Conservation (phyloP, 2,797 vertebrate genomes). For the Eurystomus glaucurus region DNA sequence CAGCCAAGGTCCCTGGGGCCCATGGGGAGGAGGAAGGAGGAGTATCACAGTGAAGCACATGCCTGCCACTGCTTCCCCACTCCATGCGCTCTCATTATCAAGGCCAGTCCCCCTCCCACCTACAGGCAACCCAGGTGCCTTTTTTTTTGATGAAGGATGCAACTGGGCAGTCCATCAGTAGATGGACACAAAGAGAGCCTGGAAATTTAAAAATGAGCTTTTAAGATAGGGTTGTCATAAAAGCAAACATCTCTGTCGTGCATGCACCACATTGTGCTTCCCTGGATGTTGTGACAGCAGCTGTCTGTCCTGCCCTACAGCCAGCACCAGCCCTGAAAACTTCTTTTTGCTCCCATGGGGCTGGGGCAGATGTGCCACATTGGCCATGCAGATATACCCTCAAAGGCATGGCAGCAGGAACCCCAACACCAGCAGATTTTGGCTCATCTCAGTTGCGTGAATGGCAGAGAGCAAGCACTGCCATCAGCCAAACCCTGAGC, state of each 20-base stretch:
- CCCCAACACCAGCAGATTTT: rapidly evolving
- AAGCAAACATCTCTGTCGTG: background rate
- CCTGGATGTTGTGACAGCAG: background rate
- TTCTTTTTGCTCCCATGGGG: background rate
- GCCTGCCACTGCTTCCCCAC: background rate
- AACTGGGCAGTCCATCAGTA: background rate
- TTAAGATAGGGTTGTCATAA: background rate
- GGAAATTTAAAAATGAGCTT: background rate
- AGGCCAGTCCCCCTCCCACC: background rate
- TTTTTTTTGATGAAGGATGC: background rate
- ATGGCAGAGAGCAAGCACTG: background rate
- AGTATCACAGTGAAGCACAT: rapidly evolving
- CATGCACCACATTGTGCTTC: rapidly evolving
- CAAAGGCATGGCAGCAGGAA: rapidly evolving
- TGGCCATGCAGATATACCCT: background rate
- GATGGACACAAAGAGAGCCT: background rate
- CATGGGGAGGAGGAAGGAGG: background rate
- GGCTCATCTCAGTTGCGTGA: background rate
- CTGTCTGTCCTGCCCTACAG: background rate
- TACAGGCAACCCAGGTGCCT: background rate
- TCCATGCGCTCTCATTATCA: rapidly evolving
- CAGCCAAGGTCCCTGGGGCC: rapidly evolving
- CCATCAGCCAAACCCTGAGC: background rate
- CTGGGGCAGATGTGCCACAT: rapidly evolving
- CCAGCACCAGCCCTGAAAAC: rapidly evolving